A percentile compares a stretch with the other conserved stretches of the same genome.
phyloP scores from a whole-genome alignment of 2,888 invertebrate species.

The Dendrolimus houi region DNA sequence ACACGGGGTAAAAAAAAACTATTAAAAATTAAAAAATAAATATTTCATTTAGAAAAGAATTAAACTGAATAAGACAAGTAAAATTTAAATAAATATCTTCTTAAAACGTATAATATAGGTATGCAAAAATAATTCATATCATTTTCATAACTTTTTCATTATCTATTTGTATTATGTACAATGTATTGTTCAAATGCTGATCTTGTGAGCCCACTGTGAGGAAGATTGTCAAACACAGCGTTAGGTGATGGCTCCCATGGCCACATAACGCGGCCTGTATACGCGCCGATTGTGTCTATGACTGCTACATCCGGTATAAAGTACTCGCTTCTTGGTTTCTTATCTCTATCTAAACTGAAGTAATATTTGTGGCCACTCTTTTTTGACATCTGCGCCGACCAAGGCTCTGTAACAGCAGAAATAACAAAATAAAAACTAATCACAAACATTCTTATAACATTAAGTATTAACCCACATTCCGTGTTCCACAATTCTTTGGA shows the following conservation, averaged over 20 bases:
- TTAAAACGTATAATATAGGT: neutral
- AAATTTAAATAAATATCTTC: neutral
- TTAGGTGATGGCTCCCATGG: conserved; percentile 50
- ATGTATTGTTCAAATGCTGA: conserved; percentile 48
- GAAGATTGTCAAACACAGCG: conserved; percentile 43
- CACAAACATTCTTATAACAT: no score
- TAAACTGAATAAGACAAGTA: neutral
- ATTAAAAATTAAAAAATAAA: neutral
- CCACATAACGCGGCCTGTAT: conserved; percentile 46
- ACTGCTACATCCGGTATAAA: conserved; percentile 43
- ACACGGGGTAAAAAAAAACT: neutral
- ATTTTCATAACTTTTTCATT: neutral
- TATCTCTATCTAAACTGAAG: conserved; percentile 38
- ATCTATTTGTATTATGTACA: conserved; percentile 17
- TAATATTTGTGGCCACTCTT: conserved; percentile 52
- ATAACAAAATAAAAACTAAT: no score
- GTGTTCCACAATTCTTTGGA: no score
- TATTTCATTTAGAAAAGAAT: neutral
- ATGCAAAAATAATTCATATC: neutral
- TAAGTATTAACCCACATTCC: no score
- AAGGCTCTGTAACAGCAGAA: conserved; percentile 49
- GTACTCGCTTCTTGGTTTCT: conserved; percentile 46
- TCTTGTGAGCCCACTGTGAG: conserved; percentile 34
- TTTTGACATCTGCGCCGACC: conserved; percentile 61
- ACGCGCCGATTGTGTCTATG: conserved; percentile 46